Percentiles rank a stretch among this genome's conserved stretches.
These are phyloP conservation scores for Philopedon plagiatum DNA, from an alignment of 2,888 invertebrate genomes.

Conservation along the genomic window DNA sequence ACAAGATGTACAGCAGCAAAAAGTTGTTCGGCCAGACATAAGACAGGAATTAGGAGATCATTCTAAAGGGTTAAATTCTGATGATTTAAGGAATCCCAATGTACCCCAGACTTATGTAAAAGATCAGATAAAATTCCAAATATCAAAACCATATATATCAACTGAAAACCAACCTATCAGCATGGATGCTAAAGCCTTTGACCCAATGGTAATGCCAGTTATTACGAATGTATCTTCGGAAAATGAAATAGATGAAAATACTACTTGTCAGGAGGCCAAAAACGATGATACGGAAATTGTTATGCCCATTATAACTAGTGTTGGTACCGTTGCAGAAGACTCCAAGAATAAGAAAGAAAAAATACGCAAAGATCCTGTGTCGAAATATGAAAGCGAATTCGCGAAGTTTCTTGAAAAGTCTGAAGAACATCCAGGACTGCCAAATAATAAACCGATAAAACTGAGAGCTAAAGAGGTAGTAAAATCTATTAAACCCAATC, in stretches of 20 bases:
- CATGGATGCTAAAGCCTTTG: neutral
- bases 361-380: conserved; percentile 9
- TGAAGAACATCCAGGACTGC: neutral
- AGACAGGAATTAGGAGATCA: neutral
- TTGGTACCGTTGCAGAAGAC: conserved; percentile 29
- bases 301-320: conserved; percentile 39
- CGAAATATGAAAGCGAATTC: conserved; percentile 34
- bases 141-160: neutral
- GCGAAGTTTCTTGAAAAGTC: conserved; percentile 23
- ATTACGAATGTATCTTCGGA: conserved; percentile 13
- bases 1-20: neutral
- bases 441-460: neutral
- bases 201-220: conserved; percentile 15
- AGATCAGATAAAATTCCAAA: neutral
- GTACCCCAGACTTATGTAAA: neutral
- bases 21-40: neutral
- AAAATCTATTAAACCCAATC: too few relatives aligned
- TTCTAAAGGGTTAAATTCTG: neutral
- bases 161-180: too few relatives aligned
- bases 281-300: neutral
- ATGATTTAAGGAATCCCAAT: neutral
- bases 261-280: neutral
- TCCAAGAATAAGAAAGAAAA: conserved; percentile 8
- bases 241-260: neutral
- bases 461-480: neutral